Evolutionary conservation across 2,797 vertebrate species (phyloP).

Genomic region (Sebastes kiyomatsui): DNA sequence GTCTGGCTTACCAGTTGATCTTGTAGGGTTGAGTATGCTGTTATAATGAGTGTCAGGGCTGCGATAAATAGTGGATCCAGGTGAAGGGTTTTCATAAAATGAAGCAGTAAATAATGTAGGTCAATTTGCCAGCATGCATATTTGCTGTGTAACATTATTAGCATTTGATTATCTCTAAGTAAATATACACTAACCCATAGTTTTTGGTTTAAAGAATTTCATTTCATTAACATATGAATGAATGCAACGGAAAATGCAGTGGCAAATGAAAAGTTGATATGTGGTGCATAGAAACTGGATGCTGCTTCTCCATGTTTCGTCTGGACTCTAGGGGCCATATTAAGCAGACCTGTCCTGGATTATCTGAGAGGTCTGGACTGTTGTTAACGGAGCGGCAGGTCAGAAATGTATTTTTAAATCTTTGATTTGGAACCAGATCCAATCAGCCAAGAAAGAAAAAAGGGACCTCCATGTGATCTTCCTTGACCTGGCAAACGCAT

Average conservation of each 20-base stretch:
- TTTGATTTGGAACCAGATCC: too few species aligned
- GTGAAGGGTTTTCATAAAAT: not conserved
- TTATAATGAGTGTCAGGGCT: not conserved
- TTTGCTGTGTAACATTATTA: not conserved
- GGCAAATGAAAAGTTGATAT: not conserved
- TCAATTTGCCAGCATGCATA: not conserved
- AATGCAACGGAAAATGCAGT: not conserved
- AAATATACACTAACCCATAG: not conserved
- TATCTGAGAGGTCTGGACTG: not conserved
- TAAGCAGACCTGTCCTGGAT: not conserved
- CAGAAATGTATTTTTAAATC: constrained; percentile 4
- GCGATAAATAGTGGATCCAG: constrained; percentile 1
- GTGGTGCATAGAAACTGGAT: not conserved
- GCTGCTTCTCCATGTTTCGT: not conserved
- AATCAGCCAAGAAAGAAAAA: too few species aligned
- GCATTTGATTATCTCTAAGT: not conserved
- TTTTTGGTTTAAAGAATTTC: not conserved
- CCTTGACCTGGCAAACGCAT: too few species aligned
- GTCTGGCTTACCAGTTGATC: constrained; percentile 19
- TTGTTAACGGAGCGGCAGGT: not conserved
- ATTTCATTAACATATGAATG: too few species aligned
- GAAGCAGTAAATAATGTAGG: not conserved
- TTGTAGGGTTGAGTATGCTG: not conserved
- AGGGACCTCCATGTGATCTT: too few species aligned
- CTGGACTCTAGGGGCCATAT: not conserved